Evolutionary conservation across 2,113 vertebrate species (phyloP).

Genomic region (Danionella cerebrum): DNA sequence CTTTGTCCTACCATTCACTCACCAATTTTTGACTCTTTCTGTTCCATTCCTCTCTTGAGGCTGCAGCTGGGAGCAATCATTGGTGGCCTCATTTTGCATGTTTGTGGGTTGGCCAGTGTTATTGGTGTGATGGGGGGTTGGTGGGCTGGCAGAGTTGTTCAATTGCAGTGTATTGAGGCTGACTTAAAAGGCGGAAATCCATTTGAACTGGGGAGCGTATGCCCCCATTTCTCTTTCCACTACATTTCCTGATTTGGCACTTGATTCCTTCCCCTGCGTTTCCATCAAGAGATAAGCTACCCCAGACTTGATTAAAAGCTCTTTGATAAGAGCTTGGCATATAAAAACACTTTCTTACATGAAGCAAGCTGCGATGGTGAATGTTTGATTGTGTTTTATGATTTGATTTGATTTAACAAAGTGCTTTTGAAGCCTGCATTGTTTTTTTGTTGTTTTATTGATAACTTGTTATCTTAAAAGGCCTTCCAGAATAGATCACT

Average conservation of each 20-base stretch:
- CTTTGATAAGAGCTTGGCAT: constrained; percentile 34
- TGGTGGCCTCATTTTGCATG: constrained; percentile 33
- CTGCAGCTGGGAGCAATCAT: constrained; percentile 51
- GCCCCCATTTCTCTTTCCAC: constrained; percentile 10
- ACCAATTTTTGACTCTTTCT: not conserved
- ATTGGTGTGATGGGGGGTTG: not conserved
- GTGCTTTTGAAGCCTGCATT: not conserved
- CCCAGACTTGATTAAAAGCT: constrained; percentile 53
- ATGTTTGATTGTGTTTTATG: constrained; percentile 35
- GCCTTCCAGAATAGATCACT: too few relatives aligned
- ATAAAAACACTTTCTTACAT: constrained; percentile 46
- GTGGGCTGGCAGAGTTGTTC: constrained; percentile 31
- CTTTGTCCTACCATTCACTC: constrained; percentile 6
- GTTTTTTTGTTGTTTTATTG: not conserved
- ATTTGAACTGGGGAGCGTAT: constrained; percentile 40
- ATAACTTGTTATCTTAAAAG: not conserved
- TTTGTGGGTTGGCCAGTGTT: not conserved
- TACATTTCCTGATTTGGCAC: constrained; percentile 40
- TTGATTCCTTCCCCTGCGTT: constrained; percentile 44
- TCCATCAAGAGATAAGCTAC: constrained; percentile 55
- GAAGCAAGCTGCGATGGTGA: constrained; percentile 36
- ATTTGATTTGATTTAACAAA: not conserved
- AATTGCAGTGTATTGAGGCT: constrained; percentile 37
- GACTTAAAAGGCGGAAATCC: constrained; percentile 33
- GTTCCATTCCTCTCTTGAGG: constrained; percentile 9